Percentiles rank a stretch among this genome's conserved stretches.
phyloP scores from a whole-genome alignment of 2,797 vertebrate species.

The Enteromius anoplus region DNA sequence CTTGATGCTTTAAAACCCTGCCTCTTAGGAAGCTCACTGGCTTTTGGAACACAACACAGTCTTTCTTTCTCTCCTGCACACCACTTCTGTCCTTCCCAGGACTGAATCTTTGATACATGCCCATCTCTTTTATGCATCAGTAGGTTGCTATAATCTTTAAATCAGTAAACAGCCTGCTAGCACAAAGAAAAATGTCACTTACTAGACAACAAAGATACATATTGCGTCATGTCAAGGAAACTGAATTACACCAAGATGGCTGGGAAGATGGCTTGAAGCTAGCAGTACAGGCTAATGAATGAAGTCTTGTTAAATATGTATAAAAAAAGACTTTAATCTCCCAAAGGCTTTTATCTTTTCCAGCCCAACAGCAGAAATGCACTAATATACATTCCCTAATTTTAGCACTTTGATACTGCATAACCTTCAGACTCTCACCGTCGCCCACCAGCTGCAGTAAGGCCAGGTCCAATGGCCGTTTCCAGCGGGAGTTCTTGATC shows the following conservation, averaged over 20 bases:
- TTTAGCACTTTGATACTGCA: slow-evolving; percentile 29
- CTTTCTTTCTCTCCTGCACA: not conserved
- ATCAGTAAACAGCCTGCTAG: slow-evolving; percentile 39
- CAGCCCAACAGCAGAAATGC: slow-evolving; percentile 54
- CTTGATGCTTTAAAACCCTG: not conserved
- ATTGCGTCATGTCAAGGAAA: slow-evolving; percentile 27
- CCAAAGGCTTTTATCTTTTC: slow-evolving; percentile 44
- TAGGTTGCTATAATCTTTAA: slow-evolving; percentile 30
- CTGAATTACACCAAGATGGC: slow-evolving; percentile 17
- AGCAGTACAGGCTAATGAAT: slow-evolving; percentile 27
- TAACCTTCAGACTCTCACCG: slow-evolving; percentile 74
- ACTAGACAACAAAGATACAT: slow-evolving; percentile 29
- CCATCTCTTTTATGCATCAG: slow-evolving; percentile 37
- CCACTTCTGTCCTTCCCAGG: slow-evolving; percentile 18
- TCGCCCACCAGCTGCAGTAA: slow-evolving; percentile 93
- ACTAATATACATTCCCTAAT: slow-evolving; percentile 54
- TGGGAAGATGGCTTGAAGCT: slow-evolving; percentile 12
- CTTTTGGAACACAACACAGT: not conserved
- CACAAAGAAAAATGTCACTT: slow-evolving; percentile 41
- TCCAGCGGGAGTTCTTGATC: slow-evolving; percentile 95
- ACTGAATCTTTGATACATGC: slow-evolving; percentile 26
- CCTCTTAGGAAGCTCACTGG: not conserved
- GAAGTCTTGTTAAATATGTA: slow-evolving; percentile 41
- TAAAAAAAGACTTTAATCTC: slow-evolving; percentile 32
- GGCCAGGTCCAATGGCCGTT: slow-evolving; percentile 90